These are phyloP conservation scores for Lamproptera curius DNA, from an alignment of 2,888 invertebrate genomes.

Conservation along the genomic window DNA sequence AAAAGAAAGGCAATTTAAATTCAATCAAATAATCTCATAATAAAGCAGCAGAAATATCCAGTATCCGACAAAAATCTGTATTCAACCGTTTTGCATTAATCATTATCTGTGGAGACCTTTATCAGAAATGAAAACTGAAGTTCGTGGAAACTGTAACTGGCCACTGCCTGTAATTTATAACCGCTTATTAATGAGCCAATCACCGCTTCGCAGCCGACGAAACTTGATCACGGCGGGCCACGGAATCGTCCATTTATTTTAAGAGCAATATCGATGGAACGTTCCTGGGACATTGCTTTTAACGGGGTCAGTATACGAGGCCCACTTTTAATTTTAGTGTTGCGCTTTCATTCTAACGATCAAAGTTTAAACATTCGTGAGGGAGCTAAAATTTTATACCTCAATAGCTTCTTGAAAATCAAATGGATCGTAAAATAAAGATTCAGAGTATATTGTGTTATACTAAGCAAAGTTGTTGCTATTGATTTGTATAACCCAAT, in stretches of 20 bases:
- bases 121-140: neutral
- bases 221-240: constrained; percentile 43
- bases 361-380: too few species aligned
- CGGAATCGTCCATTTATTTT: constrained; percentile 39
- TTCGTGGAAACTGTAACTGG: neutral
- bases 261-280: constrained; percentile 39
- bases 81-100: too few species aligned
- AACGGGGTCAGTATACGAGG: constrained; percentile 21
- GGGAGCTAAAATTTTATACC: too few species aligned
- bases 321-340: constrained; percentile 12
- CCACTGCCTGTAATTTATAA: constrained; percentile 40
- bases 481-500: too few species aligned
- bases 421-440: too few species aligned
- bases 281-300: constrained; percentile 18
- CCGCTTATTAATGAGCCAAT: constrained; percentile 66
- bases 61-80: too few species aligned
- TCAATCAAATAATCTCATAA: too few species aligned
- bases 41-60: too few species aligned
- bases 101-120: neutral
- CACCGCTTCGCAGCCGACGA: constrained; percentile 41
- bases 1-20: too few species aligned
- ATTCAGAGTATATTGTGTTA: too few species aligned
- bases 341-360: neutral
- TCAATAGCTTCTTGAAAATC: too few species aligned
- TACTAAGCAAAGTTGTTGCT: too few species aligned